These are phyloP conservation scores for Sceloporus tristichus DNA, from an alignment of 2,113 vertebrate genomes.

Conservation along the genomic window DNA sequence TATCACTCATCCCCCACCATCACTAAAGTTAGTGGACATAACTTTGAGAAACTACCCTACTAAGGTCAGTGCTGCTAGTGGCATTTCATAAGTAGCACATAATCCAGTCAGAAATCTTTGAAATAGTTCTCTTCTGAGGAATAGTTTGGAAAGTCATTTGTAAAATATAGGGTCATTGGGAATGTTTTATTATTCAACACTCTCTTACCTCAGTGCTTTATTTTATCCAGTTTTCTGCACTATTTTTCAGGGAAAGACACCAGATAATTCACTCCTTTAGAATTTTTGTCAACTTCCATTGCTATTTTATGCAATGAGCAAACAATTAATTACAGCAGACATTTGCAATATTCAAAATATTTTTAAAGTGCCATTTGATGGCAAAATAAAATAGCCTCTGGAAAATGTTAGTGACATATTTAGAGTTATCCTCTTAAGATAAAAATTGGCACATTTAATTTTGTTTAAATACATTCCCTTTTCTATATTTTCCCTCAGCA, in stretches of 20 bases:
- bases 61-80: constrained; percentile 44
- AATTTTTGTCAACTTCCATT: background rate
- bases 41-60: constrained; percentile 43
- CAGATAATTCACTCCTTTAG: constrained; percentile 37
- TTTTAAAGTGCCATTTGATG: constrained; percentile 33
- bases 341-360: constrained; percentile 37
- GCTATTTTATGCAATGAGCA: constrained; percentile 38
- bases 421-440: background rate
- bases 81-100: constrained; percentile 58
- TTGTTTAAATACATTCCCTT: constrained; percentile 41
- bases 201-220: constrained; percentile 25
- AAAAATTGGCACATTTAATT: constrained; percentile 26
- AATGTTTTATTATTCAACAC: constrained; percentile 12
- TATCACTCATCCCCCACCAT: background rate
- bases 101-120: constrained; percentile 20
- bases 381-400: constrained; percentile 37
- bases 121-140: constrained; percentile 55
- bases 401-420: constrained; percentile 41
- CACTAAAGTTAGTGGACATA: background rate
- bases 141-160: constrained; percentile 29
- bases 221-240: background rate
- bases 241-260: constrained; percentile 7
- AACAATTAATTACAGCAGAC: constrained; percentile 34
- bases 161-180: constrained; percentile 49
- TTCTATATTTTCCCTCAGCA: constrained; percentile 35